Conservation (phyloP, 2,888 invertebrate genomes). For the Brachycybe producta region DNA sequence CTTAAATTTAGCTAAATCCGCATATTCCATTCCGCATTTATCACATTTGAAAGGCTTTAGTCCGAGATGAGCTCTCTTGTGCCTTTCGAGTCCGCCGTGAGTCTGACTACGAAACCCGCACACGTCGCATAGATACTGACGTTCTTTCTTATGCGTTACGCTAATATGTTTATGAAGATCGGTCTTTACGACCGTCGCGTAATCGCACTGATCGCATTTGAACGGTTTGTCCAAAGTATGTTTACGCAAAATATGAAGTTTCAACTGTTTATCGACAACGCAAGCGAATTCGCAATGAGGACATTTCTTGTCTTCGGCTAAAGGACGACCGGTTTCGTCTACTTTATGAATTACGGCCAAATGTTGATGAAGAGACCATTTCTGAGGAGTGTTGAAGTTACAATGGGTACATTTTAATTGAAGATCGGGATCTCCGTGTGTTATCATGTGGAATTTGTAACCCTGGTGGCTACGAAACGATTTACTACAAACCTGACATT, state of each 20-base stretch:
- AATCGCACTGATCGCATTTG: conserved; percentile 26
- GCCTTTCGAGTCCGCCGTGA: conserved; percentile 8
- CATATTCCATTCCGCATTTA: conserved; percentile 25
- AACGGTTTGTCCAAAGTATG: conserved; percentile 23
- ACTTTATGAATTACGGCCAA: conserved; percentile 26
- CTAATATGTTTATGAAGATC: conserved; percentile 27
- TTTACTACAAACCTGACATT: conserved; percentile 23
- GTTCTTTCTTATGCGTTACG: conserved; percentile 25
- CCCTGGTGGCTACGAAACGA: conserved; percentile 24
- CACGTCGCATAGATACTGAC: conserved; percentile 18
- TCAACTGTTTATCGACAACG: conserved; percentile 26
- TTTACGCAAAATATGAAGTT: conserved; percentile 25
- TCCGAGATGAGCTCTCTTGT: conserved; percentile 23
- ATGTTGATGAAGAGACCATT: conserved; percentile 26
- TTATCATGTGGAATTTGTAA: conserved; percentile 11
- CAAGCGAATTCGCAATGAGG: conserved; percentile 19
- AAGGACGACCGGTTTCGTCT: conserved; percentile 23
- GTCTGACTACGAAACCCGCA: conserved; percentile 13
- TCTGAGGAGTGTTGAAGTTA: conserved; percentile 24
- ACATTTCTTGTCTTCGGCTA: conserved; percentile 20
- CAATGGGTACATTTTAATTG: conserved; percentile 15
- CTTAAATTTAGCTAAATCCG: conserved; percentile 27
- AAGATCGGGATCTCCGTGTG: conserved; percentile 24
- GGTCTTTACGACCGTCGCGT: conserved; percentile 27
- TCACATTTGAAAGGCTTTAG: conserved; percentile 26